Evolutionary conservation across 1,140 invertebrate species (phyloP).

Genomic region (Choristoneura fumiferana): DNA sequence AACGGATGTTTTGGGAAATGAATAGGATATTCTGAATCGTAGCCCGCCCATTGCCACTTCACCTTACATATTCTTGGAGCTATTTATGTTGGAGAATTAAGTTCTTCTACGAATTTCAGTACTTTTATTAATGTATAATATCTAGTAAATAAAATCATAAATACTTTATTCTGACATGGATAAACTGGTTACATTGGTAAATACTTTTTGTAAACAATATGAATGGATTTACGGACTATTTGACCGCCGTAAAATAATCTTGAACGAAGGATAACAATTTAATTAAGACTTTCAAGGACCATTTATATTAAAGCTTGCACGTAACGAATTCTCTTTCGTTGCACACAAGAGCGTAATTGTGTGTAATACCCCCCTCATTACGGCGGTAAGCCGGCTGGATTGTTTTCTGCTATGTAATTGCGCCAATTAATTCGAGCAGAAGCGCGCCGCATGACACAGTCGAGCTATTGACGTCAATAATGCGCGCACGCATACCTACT

Average conservation of each 20-base stretch:
- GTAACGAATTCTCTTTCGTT: constrained; percentile 50
- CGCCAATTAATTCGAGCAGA: constrained; percentile 69
- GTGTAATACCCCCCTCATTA: constrained; percentile 19
- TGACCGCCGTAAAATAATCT: neutral
- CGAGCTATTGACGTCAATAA: constrained; percentile 56
- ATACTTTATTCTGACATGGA: no score
- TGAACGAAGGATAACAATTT: neutral
- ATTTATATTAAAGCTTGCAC: constrained; percentile 32
- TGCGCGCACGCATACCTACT: constrained; percentile 53
- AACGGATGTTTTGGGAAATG: no score
- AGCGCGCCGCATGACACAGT: constrained; percentile 49
- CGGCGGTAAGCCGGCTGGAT: constrained; percentile 59
- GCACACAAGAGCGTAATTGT: constrained; percentile 44
- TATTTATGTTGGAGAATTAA: no score
- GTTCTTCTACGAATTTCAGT: no score
- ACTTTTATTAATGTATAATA: no score
- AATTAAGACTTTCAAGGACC: constrained; percentile 3
- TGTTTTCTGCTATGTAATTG: constrained; percentile 70
- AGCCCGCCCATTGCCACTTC: no score
- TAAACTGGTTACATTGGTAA: no score
- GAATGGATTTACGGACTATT: no score
- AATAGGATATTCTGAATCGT: no score
- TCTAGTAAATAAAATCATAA: no score
- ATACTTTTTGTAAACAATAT: no score
- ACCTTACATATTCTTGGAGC: no score